Base-by-base conservation (phyloP, 1,140 invertebrate genomes). In the Uloborus diversus region DNA sequence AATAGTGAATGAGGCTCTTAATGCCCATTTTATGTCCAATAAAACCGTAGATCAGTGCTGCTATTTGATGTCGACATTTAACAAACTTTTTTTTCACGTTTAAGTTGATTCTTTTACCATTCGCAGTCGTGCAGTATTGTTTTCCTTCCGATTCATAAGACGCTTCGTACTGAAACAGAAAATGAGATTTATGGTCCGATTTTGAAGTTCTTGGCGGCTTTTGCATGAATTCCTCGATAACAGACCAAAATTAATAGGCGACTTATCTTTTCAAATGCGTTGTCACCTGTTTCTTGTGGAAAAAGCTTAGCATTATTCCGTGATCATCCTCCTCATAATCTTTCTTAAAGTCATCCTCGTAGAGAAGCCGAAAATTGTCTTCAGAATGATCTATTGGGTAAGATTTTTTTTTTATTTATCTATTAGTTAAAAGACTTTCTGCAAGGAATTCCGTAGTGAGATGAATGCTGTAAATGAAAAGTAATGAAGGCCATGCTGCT, bases 261-360 rank as follows among this genome's bases (percentile, higher is more conserved):
- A 64, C 57, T 75, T 75, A 75, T 75, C 59, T 64, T 51, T 33
- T 17, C 23, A n/a, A 35, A 75, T 75, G 71, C 71, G 71, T 64
- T 75, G 71, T 33, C 71, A 75, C 71, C 71, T 75, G 71, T 53
- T 62, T 37, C 20, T 51, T 17, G 17, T 9, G n/a, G 33, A 27
- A 75, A 70, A 73, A 42, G 69, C 33, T 27, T 30, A n/a, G 30
- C 27, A 56, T 61, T 61, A 30, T 13, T 27, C 28, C 56, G 53
- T 59, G 56, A 61, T 59, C 61, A 33, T 73, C n/a, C 9, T 27
- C 33, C 30, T 59, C 69, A 20, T 59, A 42, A 25, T 73, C n/a
- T n/a, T n/a, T 37, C 27, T 37, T 20, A 27, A 61, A 61, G 11
- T 61, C 17, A 42, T 42, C 9, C 37, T 1, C 37, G 33, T 20